Percentiles rank a stretch among this genome's conserved stretches.
Evolutionary conservation across 2,888 invertebrate genomes (phyloP).

Genomic region (Chrysolina oricalcia): DNA sequence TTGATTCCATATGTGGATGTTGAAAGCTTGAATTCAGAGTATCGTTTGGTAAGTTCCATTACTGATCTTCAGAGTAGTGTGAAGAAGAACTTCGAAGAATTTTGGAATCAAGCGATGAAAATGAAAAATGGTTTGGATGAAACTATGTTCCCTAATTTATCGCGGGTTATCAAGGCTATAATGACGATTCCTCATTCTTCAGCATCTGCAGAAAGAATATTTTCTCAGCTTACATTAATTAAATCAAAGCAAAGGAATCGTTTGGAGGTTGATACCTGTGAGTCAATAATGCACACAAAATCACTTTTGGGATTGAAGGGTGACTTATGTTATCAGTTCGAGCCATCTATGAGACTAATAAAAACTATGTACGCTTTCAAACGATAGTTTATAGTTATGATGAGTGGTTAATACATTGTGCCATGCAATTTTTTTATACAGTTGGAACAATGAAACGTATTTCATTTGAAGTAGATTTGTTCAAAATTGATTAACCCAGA

Average conservation of each 20-base stretch:
- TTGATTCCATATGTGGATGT: neutral
- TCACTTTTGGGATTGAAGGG: neutral
- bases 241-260: neutral
- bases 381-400: neutral
- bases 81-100: neutral
- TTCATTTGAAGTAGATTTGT: too few species aligned
- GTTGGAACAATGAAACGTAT: too few species aligned
- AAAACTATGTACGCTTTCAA: neutral
- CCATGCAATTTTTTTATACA: too few species aligned
- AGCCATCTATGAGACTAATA: neutral
- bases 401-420: neutral
- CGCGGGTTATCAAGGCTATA: neutral
- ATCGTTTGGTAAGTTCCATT: neutral
- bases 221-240: neutral
- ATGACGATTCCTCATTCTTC: constrained; percentile 14
- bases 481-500: too few species aligned
- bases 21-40: constrained; percentile 6
- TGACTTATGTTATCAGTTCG: neutral
- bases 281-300: neutral
- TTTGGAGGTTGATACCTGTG: neutral
- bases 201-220: neutral
- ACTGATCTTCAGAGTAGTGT: neutral
- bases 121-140: constrained; percentile 10
- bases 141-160: constrained; percentile 12
- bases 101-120: neutral